Conservation (phyloP, 2,888 invertebrate genomes). For the Phortica okadai region DNA sequence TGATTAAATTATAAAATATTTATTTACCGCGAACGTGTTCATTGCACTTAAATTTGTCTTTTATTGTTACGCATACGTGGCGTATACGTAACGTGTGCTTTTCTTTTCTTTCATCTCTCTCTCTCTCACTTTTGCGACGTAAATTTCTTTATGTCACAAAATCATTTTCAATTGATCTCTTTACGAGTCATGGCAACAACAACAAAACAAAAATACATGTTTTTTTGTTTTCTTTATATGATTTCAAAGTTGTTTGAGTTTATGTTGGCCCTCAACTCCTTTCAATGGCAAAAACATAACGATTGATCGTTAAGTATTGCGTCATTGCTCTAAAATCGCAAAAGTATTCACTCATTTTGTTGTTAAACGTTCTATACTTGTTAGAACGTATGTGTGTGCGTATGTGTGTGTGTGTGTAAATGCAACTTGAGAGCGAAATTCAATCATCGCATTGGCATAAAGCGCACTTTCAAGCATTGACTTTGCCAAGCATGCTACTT, state of each 20-base stretch:
- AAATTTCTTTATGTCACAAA: conserved; percentile 34
- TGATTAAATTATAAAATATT: conserved; percentile 71
- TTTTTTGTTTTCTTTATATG: too few species aligned
- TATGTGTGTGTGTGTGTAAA: conserved; percentile 10
- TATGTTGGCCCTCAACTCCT: too few species aligned
- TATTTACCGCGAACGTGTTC: conserved; percentile 50
- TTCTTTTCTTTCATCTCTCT: conserved; percentile 22
- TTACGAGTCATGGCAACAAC: too few species aligned
- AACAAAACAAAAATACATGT: too few species aligned
- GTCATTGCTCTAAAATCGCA: too few species aligned
- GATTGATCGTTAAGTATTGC: too few species aligned
- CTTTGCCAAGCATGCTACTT: neutral
- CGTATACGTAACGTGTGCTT: conserved; percentile 53
- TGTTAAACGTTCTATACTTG: too few species aligned
- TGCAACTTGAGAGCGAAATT: neutral
- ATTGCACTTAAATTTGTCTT: conserved; percentile 56
- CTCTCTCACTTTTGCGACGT: neutral
- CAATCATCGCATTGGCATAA: conserved; percentile 3
- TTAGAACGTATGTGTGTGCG: neutral
- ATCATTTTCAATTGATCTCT: conserved; percentile 39
- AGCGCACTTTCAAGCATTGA: neutral
- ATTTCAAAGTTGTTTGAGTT: too few species aligned
- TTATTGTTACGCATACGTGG: conserved; percentile 53
- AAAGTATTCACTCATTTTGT: too few species aligned
- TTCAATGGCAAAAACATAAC: too few species aligned